A percentile compares a stretch with the other conserved stretches of the same genome.
Conservation (phyloP, 2,797 vertebrate species). For the Pterois miles region DNA sequence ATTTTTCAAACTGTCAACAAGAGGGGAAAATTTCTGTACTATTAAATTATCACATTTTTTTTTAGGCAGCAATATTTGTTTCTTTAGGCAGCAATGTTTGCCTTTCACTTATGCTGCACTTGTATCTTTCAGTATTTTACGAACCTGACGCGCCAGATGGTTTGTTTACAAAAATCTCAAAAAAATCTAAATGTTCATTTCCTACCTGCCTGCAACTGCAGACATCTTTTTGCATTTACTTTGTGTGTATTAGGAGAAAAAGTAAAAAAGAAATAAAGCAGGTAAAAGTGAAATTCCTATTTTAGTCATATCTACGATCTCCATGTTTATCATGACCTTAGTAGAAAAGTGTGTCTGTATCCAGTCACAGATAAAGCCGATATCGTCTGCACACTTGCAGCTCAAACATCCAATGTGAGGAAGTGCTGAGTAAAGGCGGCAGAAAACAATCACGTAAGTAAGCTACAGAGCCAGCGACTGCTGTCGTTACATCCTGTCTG, state of each 20-base stretch:
- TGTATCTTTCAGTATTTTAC: no score
- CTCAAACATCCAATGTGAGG: not conserved
- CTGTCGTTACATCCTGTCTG: not conserved
- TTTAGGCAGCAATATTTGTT: not conserved
- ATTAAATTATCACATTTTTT: not conserved
- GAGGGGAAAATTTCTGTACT: not conserved
- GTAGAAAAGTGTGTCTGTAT: no score
- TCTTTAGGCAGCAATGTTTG: not conserved
- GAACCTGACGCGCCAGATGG: no score
- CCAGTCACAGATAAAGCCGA: no score
- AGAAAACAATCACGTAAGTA: no score
- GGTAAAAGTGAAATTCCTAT: not conserved
- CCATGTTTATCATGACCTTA: not conserved
- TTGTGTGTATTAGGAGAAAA: not conserved
- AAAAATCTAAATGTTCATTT: not conserved
- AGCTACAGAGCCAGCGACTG: not conserved
- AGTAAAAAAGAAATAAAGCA: not conserved
- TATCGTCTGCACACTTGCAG: not conserved
- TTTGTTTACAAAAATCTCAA: not conserved
- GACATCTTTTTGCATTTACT: not conserved
- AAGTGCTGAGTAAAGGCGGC: not conserved
- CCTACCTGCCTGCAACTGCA: not conserved
- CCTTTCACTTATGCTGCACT: not conserved
- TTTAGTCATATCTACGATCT: not conserved
- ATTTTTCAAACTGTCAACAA: not conserved